These are phyloP conservation scores for Drepanosiphum platanoidis DNA, from an alignment of 2,888 invertebrate genomes.

Conservation along the genomic window DNA sequence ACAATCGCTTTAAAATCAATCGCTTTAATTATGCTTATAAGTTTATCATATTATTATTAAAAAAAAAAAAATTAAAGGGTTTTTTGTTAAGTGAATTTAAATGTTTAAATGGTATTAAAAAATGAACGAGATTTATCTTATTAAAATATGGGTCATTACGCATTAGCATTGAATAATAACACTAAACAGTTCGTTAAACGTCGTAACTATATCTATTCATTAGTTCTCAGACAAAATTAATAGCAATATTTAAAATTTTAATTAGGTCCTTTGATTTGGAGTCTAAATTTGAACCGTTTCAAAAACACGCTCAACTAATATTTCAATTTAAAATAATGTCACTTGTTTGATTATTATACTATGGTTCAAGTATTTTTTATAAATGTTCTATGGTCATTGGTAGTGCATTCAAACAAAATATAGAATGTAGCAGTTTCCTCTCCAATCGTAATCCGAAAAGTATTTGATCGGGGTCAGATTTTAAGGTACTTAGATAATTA, in stretches of 20 bases:
- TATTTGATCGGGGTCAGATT: background rate
- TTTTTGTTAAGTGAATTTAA: background rate
- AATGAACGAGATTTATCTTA: background rate
- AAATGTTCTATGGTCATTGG: background rate
- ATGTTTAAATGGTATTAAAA: slow-evolving; percentile 10
- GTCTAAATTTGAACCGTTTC: too few relatives aligned
- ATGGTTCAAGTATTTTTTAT: background rate
- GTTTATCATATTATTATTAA: too few relatives aligned
- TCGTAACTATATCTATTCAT: background rate
- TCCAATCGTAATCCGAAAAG: background rate
- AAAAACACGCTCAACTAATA: background rate
- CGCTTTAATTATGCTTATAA: too few relatives aligned
- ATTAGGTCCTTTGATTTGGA: background rate
- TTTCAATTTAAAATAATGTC: background rate
- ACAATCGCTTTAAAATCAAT: too few relatives aligned
- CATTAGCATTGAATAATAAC: background rate
- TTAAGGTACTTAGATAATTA: background rate
- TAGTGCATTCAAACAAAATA: background rate
- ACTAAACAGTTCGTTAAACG: background rate
- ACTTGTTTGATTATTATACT: background rate
- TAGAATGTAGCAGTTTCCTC: too few relatives aligned
- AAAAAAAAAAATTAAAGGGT: too few relatives aligned
- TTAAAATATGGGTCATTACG: background rate
- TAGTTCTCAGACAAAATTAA: background rate
- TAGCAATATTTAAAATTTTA: background rate